Percentiles rank a stretch among this genome's conserved stretches.
Conservation (phyloP, 2,888 invertebrate genomes). For the Dromius quadrimaculatus region DNA sequence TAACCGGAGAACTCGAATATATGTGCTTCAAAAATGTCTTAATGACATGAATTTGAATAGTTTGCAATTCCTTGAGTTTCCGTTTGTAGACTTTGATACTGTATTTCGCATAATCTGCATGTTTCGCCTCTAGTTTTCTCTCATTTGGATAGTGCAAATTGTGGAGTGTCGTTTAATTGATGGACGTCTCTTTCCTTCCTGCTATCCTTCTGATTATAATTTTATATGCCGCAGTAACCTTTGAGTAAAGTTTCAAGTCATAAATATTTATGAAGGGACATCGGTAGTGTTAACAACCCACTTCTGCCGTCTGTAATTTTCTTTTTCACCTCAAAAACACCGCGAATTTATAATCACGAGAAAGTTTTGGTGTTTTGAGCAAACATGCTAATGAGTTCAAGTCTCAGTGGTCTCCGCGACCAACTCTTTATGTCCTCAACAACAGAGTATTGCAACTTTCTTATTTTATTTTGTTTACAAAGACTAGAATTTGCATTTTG, state of each 20-base stretch:
- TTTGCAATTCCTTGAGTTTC: no score
- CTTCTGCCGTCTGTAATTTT: slow-evolving; percentile 25
- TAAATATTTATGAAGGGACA: slow-evolving; percentile 45
- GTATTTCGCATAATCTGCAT: no score
- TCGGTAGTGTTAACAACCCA: slow-evolving; percentile 39
- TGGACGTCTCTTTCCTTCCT: not conserved
- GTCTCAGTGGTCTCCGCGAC: not conserved
- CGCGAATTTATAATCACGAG: slow-evolving; percentile 19
- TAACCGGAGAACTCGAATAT: no score
- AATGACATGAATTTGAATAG: no score
- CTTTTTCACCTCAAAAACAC: slow-evolving; percentile 27
- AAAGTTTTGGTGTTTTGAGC: slow-evolving; percentile 17
- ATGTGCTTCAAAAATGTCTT: no score
- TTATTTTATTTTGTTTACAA: slow-evolving; percentile 20
- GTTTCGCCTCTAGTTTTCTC: no score
- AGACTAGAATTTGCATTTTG: slow-evolving; percentile 19
- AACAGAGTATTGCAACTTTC: not conserved
- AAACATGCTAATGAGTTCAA: slow-evolving; percentile 35
- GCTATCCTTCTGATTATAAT: slow-evolving; percentile 32
- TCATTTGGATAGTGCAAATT: no score
- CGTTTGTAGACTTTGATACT: no score
- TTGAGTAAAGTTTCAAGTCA: slow-evolving; percentile 35
- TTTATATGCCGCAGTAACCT: slow-evolving; percentile 37
- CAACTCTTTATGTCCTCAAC: slow-evolving; percentile 21
- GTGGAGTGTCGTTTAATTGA: slow-evolving; percentile 30